Base-by-base conservation (phyloP, 2,113 vertebrate species). In the Catharus bicknelli region DNA sequence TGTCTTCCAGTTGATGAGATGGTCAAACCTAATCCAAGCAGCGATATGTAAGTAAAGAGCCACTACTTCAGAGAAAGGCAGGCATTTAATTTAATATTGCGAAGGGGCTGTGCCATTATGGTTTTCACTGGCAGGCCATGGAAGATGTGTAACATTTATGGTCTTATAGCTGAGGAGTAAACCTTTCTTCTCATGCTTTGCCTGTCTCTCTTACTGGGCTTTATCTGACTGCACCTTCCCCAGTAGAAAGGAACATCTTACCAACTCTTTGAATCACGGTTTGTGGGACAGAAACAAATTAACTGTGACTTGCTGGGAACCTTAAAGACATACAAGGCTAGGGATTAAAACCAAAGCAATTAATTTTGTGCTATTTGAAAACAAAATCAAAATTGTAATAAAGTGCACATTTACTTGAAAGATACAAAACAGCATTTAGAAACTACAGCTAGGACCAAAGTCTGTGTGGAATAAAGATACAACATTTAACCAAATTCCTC, bases 11-110 rank as follows among this genome's bases (percentile, higher is more conserved):
- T 43, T 11, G 98, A 98, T 95, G 97, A 97, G 59, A 85, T 96
- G 0, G 90, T 98, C 92, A 99, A 99, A 89, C 99, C 99, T 16
- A 97, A 93, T 79, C 98, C 99, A 2, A 97, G 95, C 93, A 99
- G 99, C 1, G 99, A 99, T 97, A 99, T 99, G 99, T 99, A 95
- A 98, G 99, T 98, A 83, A 51, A 87, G 66, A 75, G 48, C 22
- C 25, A 26, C 7, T 47, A 29, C 15, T 75, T 69, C 22, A 80
- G 61, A 48, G 54, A 81, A 82, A 26, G 29, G 21, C 61, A 73
- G 27, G 20, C 38, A 17, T 87, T 87, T 77, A 22, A 66, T 89
- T 78, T 91, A 63, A 29, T 85, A 40, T 59, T 57, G 47, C 38
- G 55, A 11, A 80, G 47, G 50, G 26, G 9, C 47, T 87, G 50